Evolutionary conservation across 2,888 invertebrate species (phyloP), one percentile per base, ranked within the genome.

Genomic region (Pyrocoelia pectoralis): DNA sequence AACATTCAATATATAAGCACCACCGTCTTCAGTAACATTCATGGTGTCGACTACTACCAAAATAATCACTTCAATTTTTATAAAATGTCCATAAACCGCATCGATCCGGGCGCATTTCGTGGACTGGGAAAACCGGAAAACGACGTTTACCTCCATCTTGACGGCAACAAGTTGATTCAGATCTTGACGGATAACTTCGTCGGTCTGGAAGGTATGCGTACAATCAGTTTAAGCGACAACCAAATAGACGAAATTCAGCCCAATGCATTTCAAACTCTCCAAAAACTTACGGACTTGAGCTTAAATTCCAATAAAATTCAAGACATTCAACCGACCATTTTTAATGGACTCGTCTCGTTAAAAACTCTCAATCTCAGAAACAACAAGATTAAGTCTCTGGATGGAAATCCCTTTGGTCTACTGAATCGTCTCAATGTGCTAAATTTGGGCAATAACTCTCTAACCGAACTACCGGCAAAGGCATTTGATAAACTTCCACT

Each of bases 161-260:
- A 50, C 12, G 15, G 33, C 13, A 57, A 57, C 24, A 57, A 50
- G 18, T 15, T 57, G n/a, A 14, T 15, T 8, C 38, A 29, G 4
- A 13, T 52, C 4, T 1, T 14, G 3, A 29, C 17, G 1, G 28
- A 52, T n/a, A 38, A 29, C 29, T 52, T 52, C 8, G n/a, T 17
- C 1, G 52, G 52, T 14, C 14, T 52, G 6, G 15, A 52, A 52
- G 10, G 28, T 1, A 17, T 52, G 4, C 9, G 15, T 2, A 12
- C 24, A 2, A 17, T 52, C 29, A 2, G 3, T 29, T 15, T 52
- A 6, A 33, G 6, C 12, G 14, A 52, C 1, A 52, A 52, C 15
- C 6, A 49, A 18, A 33, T 56, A 4, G 33, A 48, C n/a, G 29
- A 10, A 13, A 33, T 56, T 2, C 33, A 48, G 33, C 12, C 17